phyloP scores from a whole-genome alignment of 2,113 vertebrate genomes.

The Ellobius talpinus region DNA sequence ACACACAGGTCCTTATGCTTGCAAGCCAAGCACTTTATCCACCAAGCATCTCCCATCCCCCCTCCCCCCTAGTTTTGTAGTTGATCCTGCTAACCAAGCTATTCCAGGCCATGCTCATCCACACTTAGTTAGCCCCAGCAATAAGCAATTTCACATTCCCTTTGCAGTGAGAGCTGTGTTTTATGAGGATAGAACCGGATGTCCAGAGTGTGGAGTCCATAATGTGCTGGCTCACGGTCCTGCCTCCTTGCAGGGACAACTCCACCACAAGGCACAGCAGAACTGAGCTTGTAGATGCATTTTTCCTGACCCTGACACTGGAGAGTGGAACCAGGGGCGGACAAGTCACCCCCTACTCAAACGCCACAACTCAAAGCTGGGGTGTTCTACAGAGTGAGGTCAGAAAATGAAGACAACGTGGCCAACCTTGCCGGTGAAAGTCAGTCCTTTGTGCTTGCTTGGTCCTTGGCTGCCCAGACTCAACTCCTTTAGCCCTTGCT shows the following conservation, averaged over 20 bases:
- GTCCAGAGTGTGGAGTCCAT: not conserved
- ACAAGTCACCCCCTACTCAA: not conserved
- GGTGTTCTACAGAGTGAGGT: not conserved
- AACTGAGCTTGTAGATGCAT: not conserved
- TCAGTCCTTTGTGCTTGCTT: not conserved
- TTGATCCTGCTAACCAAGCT: no score
- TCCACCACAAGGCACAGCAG: not conserved
- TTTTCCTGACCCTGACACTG: not conserved
- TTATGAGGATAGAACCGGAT: not conserved
- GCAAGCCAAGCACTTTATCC: not conserved
- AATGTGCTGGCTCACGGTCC: not conserved
- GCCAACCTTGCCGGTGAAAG: not conserved
- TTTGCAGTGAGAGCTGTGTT: not conserved
- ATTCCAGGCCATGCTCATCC: not conserved
- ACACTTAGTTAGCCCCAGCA: not conserved
- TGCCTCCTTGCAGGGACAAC: not conserved
- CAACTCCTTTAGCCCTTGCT: not conserved
- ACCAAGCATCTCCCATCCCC: not conserved
- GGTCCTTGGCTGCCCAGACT: not conserved
- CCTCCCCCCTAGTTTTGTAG: not conserved
- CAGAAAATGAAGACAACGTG: not conserved
- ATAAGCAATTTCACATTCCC: not conserved
- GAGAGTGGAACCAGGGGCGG: not conserved
- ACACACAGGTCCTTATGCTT: not conserved
- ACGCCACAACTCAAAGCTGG: not conserved